These are phyloP conservation scores for Erpetoichthys calabaricus DNA, from an alignment of 2,797 vertebrate genomes.

Conservation along the genomic window DNA sequence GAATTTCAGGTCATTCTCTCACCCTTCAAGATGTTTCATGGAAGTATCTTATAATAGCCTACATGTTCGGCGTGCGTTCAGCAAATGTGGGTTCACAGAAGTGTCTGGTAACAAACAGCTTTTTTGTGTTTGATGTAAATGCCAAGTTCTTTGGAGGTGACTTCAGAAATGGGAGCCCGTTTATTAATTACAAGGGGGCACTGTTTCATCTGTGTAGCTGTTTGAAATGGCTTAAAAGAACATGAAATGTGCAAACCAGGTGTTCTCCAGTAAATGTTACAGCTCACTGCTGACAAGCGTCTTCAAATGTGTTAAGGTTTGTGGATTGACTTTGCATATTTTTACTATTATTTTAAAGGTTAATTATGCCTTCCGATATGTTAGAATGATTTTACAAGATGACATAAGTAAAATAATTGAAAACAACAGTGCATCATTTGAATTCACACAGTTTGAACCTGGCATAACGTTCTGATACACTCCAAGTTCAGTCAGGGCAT, in stretches of 20 bases:
- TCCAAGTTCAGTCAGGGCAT: too few species aligned
- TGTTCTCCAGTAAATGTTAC: neutral
- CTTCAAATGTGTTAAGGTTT: neutral
- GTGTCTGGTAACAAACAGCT: neutral
- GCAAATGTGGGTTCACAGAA: neutral
- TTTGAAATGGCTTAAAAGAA: neutral
- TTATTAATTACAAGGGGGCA: neutral
- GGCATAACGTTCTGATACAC: too few species aligned
- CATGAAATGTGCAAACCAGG: neutral
- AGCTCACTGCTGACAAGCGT: neutral
- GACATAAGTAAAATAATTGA: too few species aligned
- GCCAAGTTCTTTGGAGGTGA: neutral
- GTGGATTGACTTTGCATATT: neutral
- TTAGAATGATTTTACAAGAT: too few species aligned
- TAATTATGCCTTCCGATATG: too few species aligned
- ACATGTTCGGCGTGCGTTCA: neutral
- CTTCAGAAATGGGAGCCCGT: conserved; percentile 1
- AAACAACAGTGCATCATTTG: too few species aligned
- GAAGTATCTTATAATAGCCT: neutral
- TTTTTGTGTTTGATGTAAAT: neutral
- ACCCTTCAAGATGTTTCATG: neutral
- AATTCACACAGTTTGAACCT: too few species aligned
- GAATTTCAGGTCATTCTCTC: neutral
- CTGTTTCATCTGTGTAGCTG: neutral
- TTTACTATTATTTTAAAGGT: too few species aligned